A percentile compares a stretch with the other conserved stretches of the same genome.
phyloP scores from a whole-genome alignment of 2,888 invertebrate species.

The Caenorhabditis angaria region DNA sequence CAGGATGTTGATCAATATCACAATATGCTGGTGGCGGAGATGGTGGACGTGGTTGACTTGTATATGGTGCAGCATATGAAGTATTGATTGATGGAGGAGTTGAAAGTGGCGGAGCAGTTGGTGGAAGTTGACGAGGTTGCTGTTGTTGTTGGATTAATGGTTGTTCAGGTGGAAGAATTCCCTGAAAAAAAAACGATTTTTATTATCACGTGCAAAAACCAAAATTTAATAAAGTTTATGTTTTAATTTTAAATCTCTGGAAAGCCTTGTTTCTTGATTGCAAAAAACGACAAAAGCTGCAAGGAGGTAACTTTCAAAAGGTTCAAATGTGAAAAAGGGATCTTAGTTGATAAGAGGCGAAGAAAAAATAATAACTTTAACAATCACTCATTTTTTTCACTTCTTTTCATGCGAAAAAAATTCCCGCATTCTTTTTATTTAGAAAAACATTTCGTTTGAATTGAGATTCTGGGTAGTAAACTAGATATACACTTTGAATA shows the following conservation, averaged over 20 bases:
- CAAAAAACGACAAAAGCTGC: too few relatives aligned
- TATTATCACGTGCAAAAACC: too few relatives aligned
- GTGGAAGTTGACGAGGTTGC: neutral
- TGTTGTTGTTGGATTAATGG: conserved; percentile 6
- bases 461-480: conserved; percentile 19
- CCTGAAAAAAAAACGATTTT: neutral
- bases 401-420: too few relatives aligned
- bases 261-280: neutral
- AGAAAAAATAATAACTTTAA: too few relatives aligned
- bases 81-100: neutral
- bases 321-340: too few relatives aligned
- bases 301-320: too few relatives aligned
- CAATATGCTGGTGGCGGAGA: conserved; percentile 29
- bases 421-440: neutral
- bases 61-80: conserved; percentile 29
- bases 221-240: too few relatives aligned
- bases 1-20: conserved; percentile 7
- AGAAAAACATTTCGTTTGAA: neutral
- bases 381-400: too few relatives aligned
- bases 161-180: neutral
- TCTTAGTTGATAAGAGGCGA: too few relatives aligned
- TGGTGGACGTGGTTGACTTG: conserved; percentile 2
- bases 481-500: conserved; percentile 22
- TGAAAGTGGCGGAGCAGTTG: conserved; percentile 3
- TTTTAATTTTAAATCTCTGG: too few relatives aligned